These are phyloP conservation scores for Junco hyemalis DNA, from an alignment of 2,113 vertebrate genomes.

Conservation along the genomic window DNA sequence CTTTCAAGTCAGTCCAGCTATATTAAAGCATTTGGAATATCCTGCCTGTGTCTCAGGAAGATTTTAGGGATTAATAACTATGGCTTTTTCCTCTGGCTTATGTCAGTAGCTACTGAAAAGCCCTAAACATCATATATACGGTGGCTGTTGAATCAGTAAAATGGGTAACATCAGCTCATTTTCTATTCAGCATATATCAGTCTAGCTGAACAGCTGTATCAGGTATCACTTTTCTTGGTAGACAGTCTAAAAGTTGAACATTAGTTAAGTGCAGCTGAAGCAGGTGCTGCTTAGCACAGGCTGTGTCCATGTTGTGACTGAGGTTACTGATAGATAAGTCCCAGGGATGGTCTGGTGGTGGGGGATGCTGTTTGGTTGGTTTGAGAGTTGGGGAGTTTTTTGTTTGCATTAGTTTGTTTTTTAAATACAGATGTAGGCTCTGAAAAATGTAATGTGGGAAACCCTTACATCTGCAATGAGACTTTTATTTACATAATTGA, in stretches of 20 bases:
- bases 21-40: neutral
- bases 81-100: neutral
- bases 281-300: neutral
- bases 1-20: neutral
- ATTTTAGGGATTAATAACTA: neutral
- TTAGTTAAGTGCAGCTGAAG: neutral
- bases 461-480: neutral
- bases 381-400: neutral
- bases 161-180: neutral
- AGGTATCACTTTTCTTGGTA: neutral
- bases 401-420: neutral
- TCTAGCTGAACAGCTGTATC: neutral
- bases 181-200: neutral
- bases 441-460: neutral
- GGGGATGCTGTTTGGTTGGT: too few species aligned
- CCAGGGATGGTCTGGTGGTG: neutral
- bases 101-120: neutral
- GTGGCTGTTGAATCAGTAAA: neutral
- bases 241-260: neutral
- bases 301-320: neutral
- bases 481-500: neutral
- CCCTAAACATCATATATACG: rapidly evolving
- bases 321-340: neutral
- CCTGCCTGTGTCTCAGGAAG: neutral
- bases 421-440: neutral